Conservation (phyloP, 2,113 vertebrate genomes). For the Melanerpes formicivorus region DNA sequence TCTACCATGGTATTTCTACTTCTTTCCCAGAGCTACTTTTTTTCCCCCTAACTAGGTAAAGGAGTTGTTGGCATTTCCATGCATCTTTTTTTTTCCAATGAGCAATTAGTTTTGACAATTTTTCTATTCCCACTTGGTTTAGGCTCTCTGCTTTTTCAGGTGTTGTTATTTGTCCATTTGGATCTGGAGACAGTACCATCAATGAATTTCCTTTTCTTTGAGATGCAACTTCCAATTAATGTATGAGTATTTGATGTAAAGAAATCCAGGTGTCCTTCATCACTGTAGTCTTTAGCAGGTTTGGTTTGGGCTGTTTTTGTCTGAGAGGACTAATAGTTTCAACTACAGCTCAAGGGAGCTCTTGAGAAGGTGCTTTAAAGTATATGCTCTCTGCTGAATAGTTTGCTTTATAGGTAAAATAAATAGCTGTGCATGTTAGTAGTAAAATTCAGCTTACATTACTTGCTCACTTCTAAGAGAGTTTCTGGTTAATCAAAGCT, state of each 20-base stretch:
- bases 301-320: background rate
- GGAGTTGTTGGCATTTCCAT: background rate
- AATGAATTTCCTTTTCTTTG: background rate
- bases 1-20: background rate
- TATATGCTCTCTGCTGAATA: background rate
- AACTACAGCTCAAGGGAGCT: background rate
- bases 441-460: background rate
- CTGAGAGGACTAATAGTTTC: background rate
- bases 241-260: background rate
- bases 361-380: background rate
- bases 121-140: background rate
- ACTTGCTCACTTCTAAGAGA: background rate
- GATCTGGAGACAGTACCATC: background rate
- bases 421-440: background rate
- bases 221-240: background rate
- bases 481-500: background rate
- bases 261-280: background rate
- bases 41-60: background rate
- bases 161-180: background rate
- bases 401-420: background rate
- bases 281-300: background rate
- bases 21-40: background rate
- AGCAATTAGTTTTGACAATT: background rate
- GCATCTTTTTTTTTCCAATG: background rate
- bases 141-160: background rate